Percentiles rank a stretch among this genome's conserved stretches.
Evolutionary conservation across 2,113 vertebrate genomes (phyloP).

Genomic region (Caranx melampygus): DNA sequence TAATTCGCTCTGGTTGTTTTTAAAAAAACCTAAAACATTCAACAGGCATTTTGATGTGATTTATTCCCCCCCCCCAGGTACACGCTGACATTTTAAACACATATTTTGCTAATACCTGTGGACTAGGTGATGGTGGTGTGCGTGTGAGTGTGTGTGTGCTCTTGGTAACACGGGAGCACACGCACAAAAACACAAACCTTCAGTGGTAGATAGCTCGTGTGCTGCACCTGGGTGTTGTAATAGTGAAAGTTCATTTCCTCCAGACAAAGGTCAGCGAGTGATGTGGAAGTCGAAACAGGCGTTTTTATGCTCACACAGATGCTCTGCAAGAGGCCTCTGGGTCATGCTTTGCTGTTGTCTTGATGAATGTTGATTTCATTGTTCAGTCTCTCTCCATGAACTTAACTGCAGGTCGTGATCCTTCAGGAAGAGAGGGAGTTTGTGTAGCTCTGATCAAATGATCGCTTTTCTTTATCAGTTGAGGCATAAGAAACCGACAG

Average conservation of each 20-base stretch:
- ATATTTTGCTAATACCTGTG: not conserved
- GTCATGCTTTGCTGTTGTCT: conserved; percentile 1
- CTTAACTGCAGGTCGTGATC: conserved; percentile 1
- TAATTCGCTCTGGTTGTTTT: conserved; percentile 21
- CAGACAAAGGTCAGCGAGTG: conserved; percentile 27
- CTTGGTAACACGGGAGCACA: not conserved
- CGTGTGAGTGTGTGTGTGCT: not conserved
- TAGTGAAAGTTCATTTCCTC: conserved; percentile 54
- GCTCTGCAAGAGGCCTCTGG: not conserved
- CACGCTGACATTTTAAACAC: not conserved
- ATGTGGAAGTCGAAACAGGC: conserved; percentile 53
- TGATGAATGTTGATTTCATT: conserved; percentile 14
- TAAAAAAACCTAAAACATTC: conserved; percentile 11
- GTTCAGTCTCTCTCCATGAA: conserved; percentile 17
- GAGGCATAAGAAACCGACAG: too few relatives aligned
- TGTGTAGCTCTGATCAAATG: not conserved
- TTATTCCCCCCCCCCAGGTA: not conserved
- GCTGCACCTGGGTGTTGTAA: conserved; percentile 34
- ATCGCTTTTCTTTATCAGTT: too few relatives aligned
- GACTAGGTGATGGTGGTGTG: not conserved
- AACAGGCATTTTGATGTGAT: conserved; percentile 6
- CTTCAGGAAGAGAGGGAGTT: not conserved
- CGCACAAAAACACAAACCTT: not conserved
- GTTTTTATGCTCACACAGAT: conserved; percentile 9
- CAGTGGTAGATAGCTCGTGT: not conserved